A percentile compares a stretch with the other conserved stretches of the same genome.
These are phyloP conservation scores for Chlorops oryzae DNA, from an alignment of 1,140 invertebrate species.

Conservation along the genomic window DNA sequence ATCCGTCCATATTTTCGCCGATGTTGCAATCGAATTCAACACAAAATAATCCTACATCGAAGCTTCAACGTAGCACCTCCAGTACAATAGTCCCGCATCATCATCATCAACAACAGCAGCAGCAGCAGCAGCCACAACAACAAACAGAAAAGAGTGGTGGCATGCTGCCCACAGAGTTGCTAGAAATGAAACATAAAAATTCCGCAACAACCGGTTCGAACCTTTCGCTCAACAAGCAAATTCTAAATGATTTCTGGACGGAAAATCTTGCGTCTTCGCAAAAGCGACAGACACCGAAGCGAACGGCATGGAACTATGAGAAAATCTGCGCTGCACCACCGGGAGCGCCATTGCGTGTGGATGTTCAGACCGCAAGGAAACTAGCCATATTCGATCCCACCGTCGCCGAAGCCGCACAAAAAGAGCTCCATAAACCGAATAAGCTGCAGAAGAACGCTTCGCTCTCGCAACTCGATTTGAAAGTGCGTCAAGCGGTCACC, in stretches of 20 bases:
- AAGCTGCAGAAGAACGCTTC: conserved; percentile 44
- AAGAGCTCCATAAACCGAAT: conserved; percentile 36
- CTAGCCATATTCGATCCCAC: conserved; percentile 43
- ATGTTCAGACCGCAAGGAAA: conserved; percentile 43
- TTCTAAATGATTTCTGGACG: conserved; percentile 46
- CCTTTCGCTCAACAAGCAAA: conserved; percentile 41
- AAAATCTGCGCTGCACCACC: conserved; percentile 40
- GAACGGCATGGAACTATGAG: conserved; percentile 45
- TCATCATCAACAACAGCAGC: not conserved
- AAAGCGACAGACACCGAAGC: conserved; percentile 40
- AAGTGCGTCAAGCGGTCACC: conserved; percentile 41
- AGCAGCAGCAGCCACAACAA: conserved; percentile 7
- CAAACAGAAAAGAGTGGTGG: not conserved
- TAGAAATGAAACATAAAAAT: conserved; percentile 7
- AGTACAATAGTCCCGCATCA: conserved; percentile 35
- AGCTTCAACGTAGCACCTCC: conserved; percentile 41
- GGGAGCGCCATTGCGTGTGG: conserved; percentile 38
- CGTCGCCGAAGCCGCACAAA: conserved; percentile 35
- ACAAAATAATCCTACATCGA: conserved; percentile 21
- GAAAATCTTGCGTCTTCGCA: conserved; percentile 40
- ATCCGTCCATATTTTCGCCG: conserved; percentile 39
- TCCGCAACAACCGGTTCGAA: conserved; percentile 31
- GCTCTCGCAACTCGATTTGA: conserved; percentile 40
- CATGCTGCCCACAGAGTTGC: conserved; percentile 6
- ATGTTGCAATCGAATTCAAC: not conserved